Percentiles rank a stretch among this genome's conserved stretches.
phyloP scores from a whole-genome alignment of 1,140 invertebrate genomes.

The Diorhabda elongata region DNA sequence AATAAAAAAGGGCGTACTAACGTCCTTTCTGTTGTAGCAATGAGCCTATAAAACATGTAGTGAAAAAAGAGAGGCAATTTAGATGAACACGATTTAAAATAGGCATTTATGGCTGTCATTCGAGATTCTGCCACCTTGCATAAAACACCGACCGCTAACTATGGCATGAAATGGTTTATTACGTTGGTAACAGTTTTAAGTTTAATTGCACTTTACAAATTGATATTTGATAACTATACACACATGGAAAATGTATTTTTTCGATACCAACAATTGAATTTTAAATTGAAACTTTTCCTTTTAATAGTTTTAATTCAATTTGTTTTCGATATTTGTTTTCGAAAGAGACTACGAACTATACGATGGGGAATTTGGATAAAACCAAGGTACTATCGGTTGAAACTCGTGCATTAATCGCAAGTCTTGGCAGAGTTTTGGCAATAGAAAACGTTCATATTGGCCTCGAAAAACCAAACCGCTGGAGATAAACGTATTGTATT shows the following conservation, averaged over 20 bases:
- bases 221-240: neutral
- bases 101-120: slow-evolving; percentile 9
- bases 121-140: slow-evolving; percentile 8
- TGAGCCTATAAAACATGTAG: slow-evolving; percentile 13
- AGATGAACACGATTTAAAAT: slow-evolving; percentile 16
- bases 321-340: too few relatives aligned
- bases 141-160: neutral
- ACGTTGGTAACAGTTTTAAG: neutral
- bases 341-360: too few relatives aligned
- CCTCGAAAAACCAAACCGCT: too few relatives aligned
- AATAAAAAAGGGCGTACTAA: slow-evolving; percentile 14
- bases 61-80: slow-evolving; percentile 13
- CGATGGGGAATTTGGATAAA: too few relatives aligned
- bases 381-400: too few relatives aligned
- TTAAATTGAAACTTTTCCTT: too few relatives aligned
- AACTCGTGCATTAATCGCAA: too few relatives aligned
- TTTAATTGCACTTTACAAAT: neutral
- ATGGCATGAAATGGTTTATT: slow-evolving; percentile 14
- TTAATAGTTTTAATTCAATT: too few relatives aligned
- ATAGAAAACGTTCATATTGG: too few relatives aligned
- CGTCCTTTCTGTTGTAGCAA: slow-evolving; percentile 10
- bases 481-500: too few relatives aligned
- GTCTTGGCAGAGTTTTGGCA: too few relatives aligned
- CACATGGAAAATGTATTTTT: neutral
- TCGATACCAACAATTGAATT: too few relatives aligned